phyloP scores from a whole-genome alignment of 1,140 invertebrate species.

The Nephila pilipes region DNA sequence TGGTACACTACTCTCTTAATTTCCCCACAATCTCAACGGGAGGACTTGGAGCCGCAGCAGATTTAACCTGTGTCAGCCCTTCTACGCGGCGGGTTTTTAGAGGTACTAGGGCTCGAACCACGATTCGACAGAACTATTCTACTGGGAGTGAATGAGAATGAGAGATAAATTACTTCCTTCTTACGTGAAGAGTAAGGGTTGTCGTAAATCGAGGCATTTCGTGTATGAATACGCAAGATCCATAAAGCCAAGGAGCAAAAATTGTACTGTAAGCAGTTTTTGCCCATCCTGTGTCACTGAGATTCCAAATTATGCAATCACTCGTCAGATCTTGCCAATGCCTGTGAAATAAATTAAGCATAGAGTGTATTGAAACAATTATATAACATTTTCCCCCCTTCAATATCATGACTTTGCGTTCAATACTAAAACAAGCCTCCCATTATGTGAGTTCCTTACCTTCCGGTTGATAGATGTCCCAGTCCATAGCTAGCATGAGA shows the following conservation, averaged over 20 bases:
- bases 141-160: not conserved
- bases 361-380: no score
- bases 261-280: conserved; percentile 82
- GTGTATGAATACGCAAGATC: conserved; percentile 82
- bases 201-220: conserved; percentile 75
- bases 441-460: conserved; percentile 76
- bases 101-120: no score
- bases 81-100: no score
- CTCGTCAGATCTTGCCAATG: conserved; percentile 80
- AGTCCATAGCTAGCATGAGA: conserved; percentile 79
- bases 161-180: not conserved
- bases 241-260: conserved; percentile 82
- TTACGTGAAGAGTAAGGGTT: conserved; percentile 80
- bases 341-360: conserved; percentile 52
- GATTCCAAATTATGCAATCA: conserved; percentile 82
- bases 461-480: conserved; percentile 52
- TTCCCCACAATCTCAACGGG: no score
- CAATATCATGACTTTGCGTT: no score
- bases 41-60: no score
- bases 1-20: no score
- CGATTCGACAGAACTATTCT: no score
- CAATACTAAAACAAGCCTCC: not conserved
- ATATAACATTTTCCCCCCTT: no score
- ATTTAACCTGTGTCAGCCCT: no score
- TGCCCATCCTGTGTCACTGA: conserved; percentile 83